Base-by-base conservation (phyloP, 2,797 vertebrate species). In the Molossus molossus region DNA sequence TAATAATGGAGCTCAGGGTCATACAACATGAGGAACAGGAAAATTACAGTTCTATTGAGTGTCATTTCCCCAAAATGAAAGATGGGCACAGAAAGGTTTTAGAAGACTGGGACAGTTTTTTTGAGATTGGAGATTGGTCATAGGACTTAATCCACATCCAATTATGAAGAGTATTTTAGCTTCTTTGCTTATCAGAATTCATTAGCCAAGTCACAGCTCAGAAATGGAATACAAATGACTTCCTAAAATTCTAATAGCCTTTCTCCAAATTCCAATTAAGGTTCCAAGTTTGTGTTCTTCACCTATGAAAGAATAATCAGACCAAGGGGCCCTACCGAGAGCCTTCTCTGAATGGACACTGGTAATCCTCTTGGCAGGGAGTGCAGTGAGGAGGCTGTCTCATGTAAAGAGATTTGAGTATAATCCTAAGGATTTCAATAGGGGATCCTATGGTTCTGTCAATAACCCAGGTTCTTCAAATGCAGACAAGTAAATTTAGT, bases 161-260 rank as follows among this genome's bases (percentile, higher is more conserved):
- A 60, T 84, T 94, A 65, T 58, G 20, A 93, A 93, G 57, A 91
- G 50, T 60, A 83, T 76, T 95, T 94, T 50, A 60, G 33, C 37
- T 96, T 96, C 87, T 88, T 90, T 91, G 40, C 60, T 96, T 95
- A 92, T 86, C 72, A 91, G 86, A 96, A 94, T 94, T 95, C 92
- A 65, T 91, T 95, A 87, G 80, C 37, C 64, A 77, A 55, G 37
- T 45, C 72, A 86, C 1, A 29, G 86, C 67, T 96, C 90, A 87
- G 88, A 94, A 97, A 94, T 76, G 60, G 33, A 93, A 96, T 92
- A 81, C 92, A 92, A 96, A 94, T 93, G 69, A 96, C 73, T 86
- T 94, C 72, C 73, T 90, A 96, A 94, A 72, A 89, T 86, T 90
- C 60, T 84, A 93, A 94, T 55, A 77, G 29, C 13, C 37, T 95